phyloP scores from a whole-genome alignment of 2,888 invertebrate species.

The Phanerotoma sp. region DNA sequence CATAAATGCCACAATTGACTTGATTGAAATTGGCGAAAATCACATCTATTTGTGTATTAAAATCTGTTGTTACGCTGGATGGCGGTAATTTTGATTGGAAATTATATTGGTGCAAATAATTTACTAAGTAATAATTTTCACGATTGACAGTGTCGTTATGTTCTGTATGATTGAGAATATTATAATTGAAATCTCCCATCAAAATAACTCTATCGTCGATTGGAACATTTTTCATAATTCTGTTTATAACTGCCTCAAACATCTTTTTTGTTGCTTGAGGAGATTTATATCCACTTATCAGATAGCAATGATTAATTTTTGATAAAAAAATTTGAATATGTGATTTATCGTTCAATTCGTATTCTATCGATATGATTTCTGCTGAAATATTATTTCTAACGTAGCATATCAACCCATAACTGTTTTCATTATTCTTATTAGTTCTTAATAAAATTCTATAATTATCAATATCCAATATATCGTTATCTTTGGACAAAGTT shows the following conservation, averaged over 20 bases:
- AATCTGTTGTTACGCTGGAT: constrained; percentile 7
- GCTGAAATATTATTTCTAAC: neutral
- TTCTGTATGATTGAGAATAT: neutral
- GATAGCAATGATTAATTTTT: constrained; percentile 3
- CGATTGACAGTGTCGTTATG: no score
- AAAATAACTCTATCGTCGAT: neutral
- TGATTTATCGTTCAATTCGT: neutral
- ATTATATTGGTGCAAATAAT: constrained; percentile 3
- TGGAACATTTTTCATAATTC: neutral
- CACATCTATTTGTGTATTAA: no score
- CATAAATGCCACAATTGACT: no score
- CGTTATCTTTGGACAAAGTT: neutral
- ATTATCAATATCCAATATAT: neutral
- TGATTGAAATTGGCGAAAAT: no score
- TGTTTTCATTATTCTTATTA: neutral
- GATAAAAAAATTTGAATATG: constrained; percentile 6
- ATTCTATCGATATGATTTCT: neutral
- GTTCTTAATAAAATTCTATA: neutral
- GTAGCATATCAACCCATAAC: neutral
- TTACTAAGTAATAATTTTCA: neutral
- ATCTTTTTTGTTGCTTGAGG: neutral
- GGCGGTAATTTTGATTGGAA: neutral
- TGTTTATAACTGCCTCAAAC: neutral
- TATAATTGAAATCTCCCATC: neutral
- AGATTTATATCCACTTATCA: neutral